Percentiles rank a stretch among this genome's conserved stretches.
These are phyloP conservation scores for Alosa sapidissima DNA, from an alignment of 2,797 vertebrate species.

Conservation along the genomic window DNA sequence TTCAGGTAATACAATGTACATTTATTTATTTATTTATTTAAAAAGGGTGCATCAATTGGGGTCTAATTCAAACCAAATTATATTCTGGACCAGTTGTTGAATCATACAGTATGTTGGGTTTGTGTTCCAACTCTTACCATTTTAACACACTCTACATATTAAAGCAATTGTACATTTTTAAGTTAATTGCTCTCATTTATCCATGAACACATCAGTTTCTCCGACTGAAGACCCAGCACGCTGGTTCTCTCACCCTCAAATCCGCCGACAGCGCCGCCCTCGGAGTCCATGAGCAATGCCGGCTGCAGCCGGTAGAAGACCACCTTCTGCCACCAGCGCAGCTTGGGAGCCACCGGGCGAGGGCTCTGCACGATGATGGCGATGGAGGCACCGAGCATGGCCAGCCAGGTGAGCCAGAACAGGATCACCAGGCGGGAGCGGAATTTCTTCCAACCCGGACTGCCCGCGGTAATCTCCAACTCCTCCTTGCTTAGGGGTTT, in stretches of 20 bases:
- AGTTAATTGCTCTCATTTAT: too few species aligned
- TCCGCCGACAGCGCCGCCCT: conserved; percentile 50
- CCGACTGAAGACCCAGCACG: too few species aligned
- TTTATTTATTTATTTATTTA: too few species aligned
- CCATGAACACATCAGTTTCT: too few species aligned
- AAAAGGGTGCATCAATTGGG: too few species aligned
- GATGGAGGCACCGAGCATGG: conserved; percentile 62
- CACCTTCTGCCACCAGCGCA: conserved; percentile 75
- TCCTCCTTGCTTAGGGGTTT: conserved; percentile 65
- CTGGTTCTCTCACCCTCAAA: conserved; percentile 55
- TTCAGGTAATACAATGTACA: too few species aligned
- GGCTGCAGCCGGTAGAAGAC: conserved; percentile 70
- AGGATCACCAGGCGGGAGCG: conserved; percentile 66
- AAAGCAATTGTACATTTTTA: too few species aligned
- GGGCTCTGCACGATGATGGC: conserved; percentile 62
- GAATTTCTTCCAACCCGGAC: conserved; percentile 66
- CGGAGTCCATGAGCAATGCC: conserved; percentile 41
- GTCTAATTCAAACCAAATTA: too few species aligned
- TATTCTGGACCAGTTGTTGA: too few species aligned
- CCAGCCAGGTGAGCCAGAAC: conserved; percentile 70
- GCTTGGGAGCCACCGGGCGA: conserved; percentile 44
- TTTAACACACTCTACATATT: too few species aligned
- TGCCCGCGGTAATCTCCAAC: conserved; percentile 61
- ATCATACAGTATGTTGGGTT: too few species aligned
- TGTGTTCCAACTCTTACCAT: too few species aligned